phyloP scores from a whole-genome alignment of 2,888 invertebrate species.

The Syrista parreyssii region DNA sequence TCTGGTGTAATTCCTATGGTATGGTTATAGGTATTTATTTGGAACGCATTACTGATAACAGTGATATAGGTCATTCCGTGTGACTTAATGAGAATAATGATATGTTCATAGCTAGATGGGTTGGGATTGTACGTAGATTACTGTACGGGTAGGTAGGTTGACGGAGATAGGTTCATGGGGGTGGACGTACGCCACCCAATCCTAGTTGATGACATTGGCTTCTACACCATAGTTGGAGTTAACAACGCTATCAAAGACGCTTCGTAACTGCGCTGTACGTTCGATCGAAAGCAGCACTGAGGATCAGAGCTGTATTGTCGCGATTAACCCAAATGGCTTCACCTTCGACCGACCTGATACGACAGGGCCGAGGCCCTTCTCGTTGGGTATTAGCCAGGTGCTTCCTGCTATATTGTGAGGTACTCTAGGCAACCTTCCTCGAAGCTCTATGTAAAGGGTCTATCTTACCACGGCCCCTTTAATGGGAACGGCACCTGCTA shows the following conservation, averaged over 20 bases:
- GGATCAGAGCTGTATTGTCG: not conserved
- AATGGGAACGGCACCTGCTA: constrained; percentile 15
- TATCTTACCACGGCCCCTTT: constrained; percentile 13
- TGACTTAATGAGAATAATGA: not conserved
- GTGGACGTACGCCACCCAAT: not conserved
- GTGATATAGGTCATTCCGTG: not conserved
- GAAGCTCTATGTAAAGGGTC: constrained; percentile 7
- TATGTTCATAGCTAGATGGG: not conserved
- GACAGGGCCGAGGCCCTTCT: not conserved
- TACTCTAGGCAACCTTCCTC: constrained; percentile 26
- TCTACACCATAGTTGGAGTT: not conserved
- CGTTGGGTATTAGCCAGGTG: constrained; percentile 18
- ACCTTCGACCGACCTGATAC: not conserved
- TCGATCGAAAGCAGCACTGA: not conserved
- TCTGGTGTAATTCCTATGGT: not conserved
- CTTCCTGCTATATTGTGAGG: constrained; percentile 18
- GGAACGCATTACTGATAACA: not conserved
- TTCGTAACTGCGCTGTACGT: not conserved
- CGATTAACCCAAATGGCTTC: constrained; percentile 6
- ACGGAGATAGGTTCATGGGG: not conserved
- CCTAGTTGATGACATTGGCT: not conserved
- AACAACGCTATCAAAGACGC: constrained; percentile 3
- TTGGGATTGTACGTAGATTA: not conserved
- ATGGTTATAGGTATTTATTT: not conserved
- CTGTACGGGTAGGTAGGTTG: not conserved